Percentiles rank a stretch among this genome's conserved stretches.
These are phyloP conservation scores for Aporrectodea caliginosa DNA, from an alignment of 1,140 invertebrate species.

Conservation along the genomic window DNA sequence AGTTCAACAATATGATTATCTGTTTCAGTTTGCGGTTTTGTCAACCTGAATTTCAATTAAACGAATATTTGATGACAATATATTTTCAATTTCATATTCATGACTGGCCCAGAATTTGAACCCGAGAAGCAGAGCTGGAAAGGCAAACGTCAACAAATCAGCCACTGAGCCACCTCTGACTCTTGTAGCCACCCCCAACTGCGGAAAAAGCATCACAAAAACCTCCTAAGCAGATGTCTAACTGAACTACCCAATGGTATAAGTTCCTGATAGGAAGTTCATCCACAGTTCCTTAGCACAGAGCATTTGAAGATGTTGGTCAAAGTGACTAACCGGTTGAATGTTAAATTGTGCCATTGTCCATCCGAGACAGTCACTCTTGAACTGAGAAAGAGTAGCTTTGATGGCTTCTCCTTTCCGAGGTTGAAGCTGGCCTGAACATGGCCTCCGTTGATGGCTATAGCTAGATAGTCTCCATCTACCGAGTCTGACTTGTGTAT, in stretches of 20 bases:
- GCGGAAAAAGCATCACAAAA: background rate
- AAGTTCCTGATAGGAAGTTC: too few relatives aligned
- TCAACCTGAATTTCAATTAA: too few relatives aligned
- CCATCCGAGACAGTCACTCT: constrained; percentile 67
- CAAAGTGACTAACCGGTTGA: constrained; percentile 46
- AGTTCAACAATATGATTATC: too few relatives aligned
- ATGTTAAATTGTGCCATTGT: constrained; percentile 67
- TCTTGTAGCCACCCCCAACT: background rate
- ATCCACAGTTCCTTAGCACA: background rate
- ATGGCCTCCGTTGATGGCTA: constrained; percentile 62
- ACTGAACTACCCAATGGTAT: too few relatives aligned
- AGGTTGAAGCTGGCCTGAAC: constrained; percentile 65
- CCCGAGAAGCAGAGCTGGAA: too few relatives aligned
- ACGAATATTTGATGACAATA: too few relatives aligned
- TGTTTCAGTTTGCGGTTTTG: too few relatives aligned
- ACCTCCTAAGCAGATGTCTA: constrained; percentile 24
- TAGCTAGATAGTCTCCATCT: constrained; percentile 61
- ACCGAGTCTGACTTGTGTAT: constrained; percentile 60
- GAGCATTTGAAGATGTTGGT: background rate
- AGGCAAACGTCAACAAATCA: too few relatives aligned
- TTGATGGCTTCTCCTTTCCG: constrained; percentile 58
- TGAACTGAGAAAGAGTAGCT: constrained; percentile 60
- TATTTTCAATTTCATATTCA: too few relatives aligned
- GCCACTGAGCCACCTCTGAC: too few relatives aligned
- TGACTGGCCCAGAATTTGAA: too few relatives aligned